Evolutionary conservation across 2,113 vertebrate genomes (phyloP), one percentile per base, ranked within the genome.

Genomic region (Psettodes erumei): DNA sequence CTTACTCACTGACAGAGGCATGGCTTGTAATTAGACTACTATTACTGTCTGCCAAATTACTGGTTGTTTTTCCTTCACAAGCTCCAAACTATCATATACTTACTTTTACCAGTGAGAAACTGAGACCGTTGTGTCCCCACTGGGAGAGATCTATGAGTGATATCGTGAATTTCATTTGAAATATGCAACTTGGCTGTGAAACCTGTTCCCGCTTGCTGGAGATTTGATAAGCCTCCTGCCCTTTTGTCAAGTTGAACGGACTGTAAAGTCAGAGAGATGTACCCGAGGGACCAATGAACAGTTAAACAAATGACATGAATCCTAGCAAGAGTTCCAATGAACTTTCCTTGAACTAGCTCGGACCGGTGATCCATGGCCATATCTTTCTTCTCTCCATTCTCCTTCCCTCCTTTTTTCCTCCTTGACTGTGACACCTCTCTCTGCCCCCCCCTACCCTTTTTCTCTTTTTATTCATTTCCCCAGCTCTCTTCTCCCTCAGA

Each of bases 311-410:
- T 84, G 89, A 92, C 89, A 86, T 55, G 76, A 85, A 88, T 86
- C 84, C 13, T 62, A 80, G 82, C 77, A 84, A 75, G 83, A 75
- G 53, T 87, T 90, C 72, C 82, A 76, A 82, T 93, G 87, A 93
- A 93, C 89, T 90, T 93, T 87, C 85, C 85, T 84, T 92, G 89
- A 93, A 93, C 88, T 91, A 84, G 68, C 79, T 64, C 76, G 51
- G 59, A 50, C 70, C 40, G 32, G 61, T 90, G 86, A 90, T 90
- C 89, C 89, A 69, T 83, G 78, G 80, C 83, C 63, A 48, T 40
- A 62, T 75, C 81, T 37, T 63, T 79, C 69, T 62, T 27, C 45
- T 56, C 60, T 38, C 47, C n/a, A 67, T 21, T 42, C 51, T 48
- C 58, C 58, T 6, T 45, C 16, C 40, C 43, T 48, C 55, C 60